Conservation (phyloP, 1,140 invertebrate species). For the Eriosoma lanigerum region DNA sequence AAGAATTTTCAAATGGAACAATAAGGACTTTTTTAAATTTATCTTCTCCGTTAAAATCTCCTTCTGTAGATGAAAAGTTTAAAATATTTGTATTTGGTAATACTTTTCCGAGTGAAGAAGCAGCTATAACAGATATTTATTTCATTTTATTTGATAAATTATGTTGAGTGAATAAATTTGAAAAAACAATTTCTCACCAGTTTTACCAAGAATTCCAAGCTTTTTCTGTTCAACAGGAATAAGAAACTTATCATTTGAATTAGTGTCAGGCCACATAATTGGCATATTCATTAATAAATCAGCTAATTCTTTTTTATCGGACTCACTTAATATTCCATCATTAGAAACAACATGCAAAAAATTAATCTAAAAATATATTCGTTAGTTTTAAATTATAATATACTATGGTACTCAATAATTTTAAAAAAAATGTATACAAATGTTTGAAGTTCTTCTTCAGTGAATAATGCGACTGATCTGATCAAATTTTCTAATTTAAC, state of each 20-base stretch:
- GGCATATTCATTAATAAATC: conserved; percentile 37
- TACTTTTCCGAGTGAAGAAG: conserved; percentile 38
- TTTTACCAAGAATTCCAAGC: conserved; percentile 26
- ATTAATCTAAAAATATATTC: conserved; percentile 15
- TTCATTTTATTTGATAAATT: background rate
- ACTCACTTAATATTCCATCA: conserved; percentile 37
- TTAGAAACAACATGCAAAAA: conserved; percentile 43
- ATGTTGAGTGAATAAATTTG: background rate
- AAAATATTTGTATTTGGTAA: conserved; percentile 44
- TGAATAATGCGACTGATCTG: conserved; percentile 42
- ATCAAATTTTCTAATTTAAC: conserved; percentile 38
- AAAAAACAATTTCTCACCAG: conserved; percentile 1
- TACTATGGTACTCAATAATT: background rate
- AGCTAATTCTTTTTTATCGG: conserved; percentile 46
- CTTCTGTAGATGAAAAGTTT: conserved; percentile 27
- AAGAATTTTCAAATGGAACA: conserved; percentile 38
- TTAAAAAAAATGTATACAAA: conserved; percentile 19
- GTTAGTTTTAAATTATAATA: background rate
- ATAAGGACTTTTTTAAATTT: conserved; percentile 43
- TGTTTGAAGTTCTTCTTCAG: conserved; percentile 44
- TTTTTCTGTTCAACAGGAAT: conserved; percentile 40
- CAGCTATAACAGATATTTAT: conserved; percentile 30
- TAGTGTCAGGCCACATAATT: conserved; percentile 45
- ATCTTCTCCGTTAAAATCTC: conserved; percentile 14
- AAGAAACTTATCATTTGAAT: conserved; percentile 47